Base-by-base conservation (phyloP, 2,113 vertebrate species). In the Pelodiscus sinensis region DNA sequence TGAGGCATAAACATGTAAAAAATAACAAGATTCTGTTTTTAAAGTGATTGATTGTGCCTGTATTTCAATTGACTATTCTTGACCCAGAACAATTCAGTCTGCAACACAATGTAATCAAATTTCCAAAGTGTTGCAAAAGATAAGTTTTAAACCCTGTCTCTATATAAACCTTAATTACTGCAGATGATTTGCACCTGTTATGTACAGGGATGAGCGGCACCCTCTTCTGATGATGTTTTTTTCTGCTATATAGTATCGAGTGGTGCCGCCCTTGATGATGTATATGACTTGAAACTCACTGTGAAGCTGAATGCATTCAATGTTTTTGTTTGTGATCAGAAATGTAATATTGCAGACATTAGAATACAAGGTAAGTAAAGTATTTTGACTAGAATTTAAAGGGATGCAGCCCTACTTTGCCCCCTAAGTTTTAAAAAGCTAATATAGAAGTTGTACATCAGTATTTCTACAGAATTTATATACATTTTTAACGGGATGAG, bases 281-380 rank as follows among this genome's bases (percentile, higher is more conserved):
- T 98, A 57, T 98, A 98, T 68, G 98, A 99, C 82, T 96, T 99
- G 91, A 99, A 99, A 91, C 92, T 99, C 79, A 96, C 94, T 79
- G 97, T 99, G 96, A 97, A 98, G 27, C 96, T 99, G 54, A 99
- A 98, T 90, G 98, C 99, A 14, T 99, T 99, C 92, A 98, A 98
- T 73, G 84, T 99, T 35, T 95, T 98, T 57, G 96, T 99, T 57
- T 99, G 99, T 96, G 98, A 99, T 97, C 98, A 98, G 96, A 97
- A 95, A 13, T 97, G 97, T 94, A 97, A 96, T 89, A 99, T 99
- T 96, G 99, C 99, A 44, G 98, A 99, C 95, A 98, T 99, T 87
- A 99, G 98, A 95, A 98, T 99, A 97, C 98, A 98, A 95, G 99
- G 99, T 99, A 94, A 95, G 90, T 1, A 58, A 25, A 21, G 2